phyloP scores from a whole-genome alignment of 1,140 invertebrate species.

The Apis cerana region DNA sequence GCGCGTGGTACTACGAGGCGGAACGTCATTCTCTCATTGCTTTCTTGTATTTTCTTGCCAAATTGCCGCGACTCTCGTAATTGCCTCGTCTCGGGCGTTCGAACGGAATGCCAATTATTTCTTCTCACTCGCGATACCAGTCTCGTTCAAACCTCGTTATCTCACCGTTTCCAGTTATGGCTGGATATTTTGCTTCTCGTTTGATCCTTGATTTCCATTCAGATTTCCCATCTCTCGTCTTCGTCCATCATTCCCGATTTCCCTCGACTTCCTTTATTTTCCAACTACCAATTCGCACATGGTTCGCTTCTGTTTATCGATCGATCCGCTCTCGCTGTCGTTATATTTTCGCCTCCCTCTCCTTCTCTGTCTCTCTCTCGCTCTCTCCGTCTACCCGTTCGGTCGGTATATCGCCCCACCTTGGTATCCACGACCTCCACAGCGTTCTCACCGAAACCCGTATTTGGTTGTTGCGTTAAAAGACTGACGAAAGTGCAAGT shows the following conservation, averaged over 20 bases:
- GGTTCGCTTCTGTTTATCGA: neutral
- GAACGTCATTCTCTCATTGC: neutral
- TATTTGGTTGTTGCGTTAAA: slow-evolving; percentile 47
- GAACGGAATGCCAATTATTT: slow-evolving; percentile 28
- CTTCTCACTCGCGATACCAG: neutral
- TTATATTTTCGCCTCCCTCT: neutral
- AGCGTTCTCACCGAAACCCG: slow-evolving; percentile 32
- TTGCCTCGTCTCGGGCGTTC: neutral
- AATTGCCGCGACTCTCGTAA: neutral
- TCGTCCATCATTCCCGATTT: neutral
- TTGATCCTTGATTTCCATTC: neutral
- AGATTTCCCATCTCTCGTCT: neutral
- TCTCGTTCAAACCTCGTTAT: neutral
- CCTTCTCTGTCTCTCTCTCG: neutral
- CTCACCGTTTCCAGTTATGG: neutral
- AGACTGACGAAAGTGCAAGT: slow-evolving; percentile 45
- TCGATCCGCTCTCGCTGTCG: neutral
- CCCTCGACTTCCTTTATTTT: neutral
- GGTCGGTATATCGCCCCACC: slow-evolving; percentile 34
- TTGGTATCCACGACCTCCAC: slow-evolving; percentile 24
- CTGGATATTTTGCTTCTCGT: neutral
- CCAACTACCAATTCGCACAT: too few relatives aligned
- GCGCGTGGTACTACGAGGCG: neutral
- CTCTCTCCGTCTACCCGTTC: slow-evolving; percentile 10
- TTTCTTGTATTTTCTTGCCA: slow-evolving; percentile 9